phyloP scores from a whole-genome alignment of 2,113 vertebrate genomes.

The Tamias sibiricus region DNA sequence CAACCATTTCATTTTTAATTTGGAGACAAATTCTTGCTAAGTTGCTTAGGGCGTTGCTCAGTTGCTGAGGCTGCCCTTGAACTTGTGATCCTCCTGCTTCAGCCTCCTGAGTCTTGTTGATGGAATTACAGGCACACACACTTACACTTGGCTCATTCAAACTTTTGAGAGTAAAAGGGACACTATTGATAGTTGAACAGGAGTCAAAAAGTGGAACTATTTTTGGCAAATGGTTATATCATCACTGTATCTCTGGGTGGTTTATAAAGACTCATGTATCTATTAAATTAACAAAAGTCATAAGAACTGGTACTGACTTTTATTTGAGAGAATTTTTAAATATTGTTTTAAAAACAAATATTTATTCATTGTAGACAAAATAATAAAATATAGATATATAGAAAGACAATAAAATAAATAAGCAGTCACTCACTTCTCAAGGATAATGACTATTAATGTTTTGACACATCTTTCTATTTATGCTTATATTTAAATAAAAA shows the following conservation, averaged over 20 bases:
- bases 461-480: not conserved
- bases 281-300: not conserved
- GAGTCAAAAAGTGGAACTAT: not conserved
- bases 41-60: too few relatives aligned
- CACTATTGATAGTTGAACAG: not conserved
- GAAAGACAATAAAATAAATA: conserved; percentile 2
- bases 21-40: too few relatives aligned
- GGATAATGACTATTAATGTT: conserved; percentile 22
- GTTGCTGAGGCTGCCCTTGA: too few relatives aligned
- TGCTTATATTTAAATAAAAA: conserved; percentile 43
- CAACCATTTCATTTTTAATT: too few relatives aligned
- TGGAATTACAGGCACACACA: too few relatives aligned
- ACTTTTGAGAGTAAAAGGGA: not conserved
- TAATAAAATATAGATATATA: not conserved
- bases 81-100: too few relatives aligned
- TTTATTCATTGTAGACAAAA: conserved; percentile 15
- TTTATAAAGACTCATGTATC: not conserved
- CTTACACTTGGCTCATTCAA: too few relatives aligned
- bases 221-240: not conserved
- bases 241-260: not conserved
- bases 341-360: not conserved
- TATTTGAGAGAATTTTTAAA: conserved; percentile 48
- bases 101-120: too few relatives aligned
- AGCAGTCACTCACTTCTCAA: not conserved
- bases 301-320: not conserved